These are phyloP conservation scores for Enteromius unitaeniatus DNA, from an alignment of 2,797 vertebrate species.

Conservation along the genomic window DNA sequence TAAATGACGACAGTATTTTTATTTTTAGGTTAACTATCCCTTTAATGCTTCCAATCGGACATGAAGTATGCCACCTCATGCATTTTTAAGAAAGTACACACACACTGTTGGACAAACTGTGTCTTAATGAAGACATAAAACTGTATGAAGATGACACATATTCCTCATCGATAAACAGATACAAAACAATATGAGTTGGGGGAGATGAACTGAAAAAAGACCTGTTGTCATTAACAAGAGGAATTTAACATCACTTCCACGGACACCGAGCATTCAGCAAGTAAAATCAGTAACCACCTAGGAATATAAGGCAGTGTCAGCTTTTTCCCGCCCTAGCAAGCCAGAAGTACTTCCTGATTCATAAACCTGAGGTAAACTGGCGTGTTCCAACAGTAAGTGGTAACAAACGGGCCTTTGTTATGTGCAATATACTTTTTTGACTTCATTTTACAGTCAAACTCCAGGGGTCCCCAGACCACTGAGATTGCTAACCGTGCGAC, in stretches of 20 bases:
- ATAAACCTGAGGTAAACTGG: slow-evolving; percentile 18
- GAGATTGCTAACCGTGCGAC: neutral
- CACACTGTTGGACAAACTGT: neutral
- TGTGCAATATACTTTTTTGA: neutral
- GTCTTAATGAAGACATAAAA: slow-evolving; percentile 6
- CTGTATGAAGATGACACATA: slow-evolving; percentile 17
- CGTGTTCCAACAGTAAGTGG: slow-evolving; percentile 4
- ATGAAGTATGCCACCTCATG: slow-evolving; percentile 4
- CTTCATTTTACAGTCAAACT: slow-evolving; percentile 15
- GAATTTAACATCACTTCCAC: slow-evolving; percentile 8
- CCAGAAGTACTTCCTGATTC: slow-evolving; percentile 9
- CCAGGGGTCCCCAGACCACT: neutral
- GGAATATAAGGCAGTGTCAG: slow-evolving; percentile 24
- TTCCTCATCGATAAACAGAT: neutral
- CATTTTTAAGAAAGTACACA: slow-evolving; percentile 12
- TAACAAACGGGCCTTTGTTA: slow-evolving; percentile 34
- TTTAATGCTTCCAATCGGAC: neutral
- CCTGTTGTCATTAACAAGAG: neutral
- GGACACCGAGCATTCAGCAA: slow-evolving; percentile 15
- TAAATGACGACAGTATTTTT: neutral
- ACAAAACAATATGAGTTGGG: slow-evolving; percentile 16
- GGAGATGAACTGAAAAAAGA: slow-evolving; percentile 19
- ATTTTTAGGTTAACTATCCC: neutral
- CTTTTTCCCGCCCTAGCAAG: neutral
- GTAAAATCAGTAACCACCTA: neutral